phyloP scores from a whole-genome alignment of 2,888 invertebrate genomes.

The Horisme vitalbata region DNA sequence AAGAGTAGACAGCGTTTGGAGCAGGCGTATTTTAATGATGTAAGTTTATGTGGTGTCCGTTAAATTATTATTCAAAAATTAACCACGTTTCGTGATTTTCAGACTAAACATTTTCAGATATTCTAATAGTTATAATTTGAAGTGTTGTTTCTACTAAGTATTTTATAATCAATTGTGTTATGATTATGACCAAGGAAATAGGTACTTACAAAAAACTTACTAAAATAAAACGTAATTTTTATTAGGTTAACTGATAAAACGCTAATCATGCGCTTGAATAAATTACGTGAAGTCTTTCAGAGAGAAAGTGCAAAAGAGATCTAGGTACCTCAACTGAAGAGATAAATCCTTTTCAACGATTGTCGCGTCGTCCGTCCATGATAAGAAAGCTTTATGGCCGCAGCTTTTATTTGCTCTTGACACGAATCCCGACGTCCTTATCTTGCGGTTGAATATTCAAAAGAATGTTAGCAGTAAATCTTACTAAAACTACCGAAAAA shows the following conservation, averaged over 20 bases:
- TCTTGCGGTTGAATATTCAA: constrained; percentile 55
- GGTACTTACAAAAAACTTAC: too few relatives aligned
- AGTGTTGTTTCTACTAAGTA: too few relatives aligned
- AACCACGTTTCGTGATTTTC: too few relatives aligned
- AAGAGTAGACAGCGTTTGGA: constrained; percentile 69
- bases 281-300: neutral
- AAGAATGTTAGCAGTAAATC: constrained; percentile 31
- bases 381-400: constrained; percentile 65
- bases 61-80: too few relatives aligned
- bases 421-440: constrained; percentile 59
- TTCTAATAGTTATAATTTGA: too few relatives aligned
- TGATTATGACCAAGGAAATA: too few relatives aligned
- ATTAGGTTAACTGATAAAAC: too few relatives aligned
- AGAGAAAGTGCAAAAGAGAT: neutral
- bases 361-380: constrained; percentile 50
- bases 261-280: too few relatives aligned
- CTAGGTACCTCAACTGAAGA: constrained; percentile 35
- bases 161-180: too few relatives aligned
- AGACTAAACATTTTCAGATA: too few relatives aligned
- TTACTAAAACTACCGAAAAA: constrained; percentile 26
- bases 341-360: constrained; percentile 54
- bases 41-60: constrained; percentile 50
- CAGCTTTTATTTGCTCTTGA: constrained; percentile 68
- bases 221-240: too few relatives aligned
- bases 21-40: constrained; percentile 75